Conservation (phyloP, 2,888 invertebrate genomes). For the Lamellibrachia columna region DNA sequence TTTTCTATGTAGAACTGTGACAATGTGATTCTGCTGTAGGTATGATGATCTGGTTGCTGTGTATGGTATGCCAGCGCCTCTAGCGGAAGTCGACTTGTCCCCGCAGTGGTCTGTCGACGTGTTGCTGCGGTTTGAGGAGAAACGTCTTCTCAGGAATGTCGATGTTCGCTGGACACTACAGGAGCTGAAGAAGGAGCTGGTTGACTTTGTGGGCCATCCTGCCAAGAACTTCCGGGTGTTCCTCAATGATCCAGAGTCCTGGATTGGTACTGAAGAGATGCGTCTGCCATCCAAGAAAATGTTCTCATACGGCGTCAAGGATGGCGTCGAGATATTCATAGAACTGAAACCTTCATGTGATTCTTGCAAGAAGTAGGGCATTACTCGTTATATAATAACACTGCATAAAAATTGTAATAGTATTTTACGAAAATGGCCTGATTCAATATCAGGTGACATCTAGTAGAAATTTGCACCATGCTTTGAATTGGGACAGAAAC, state of each 20-base stretch:
- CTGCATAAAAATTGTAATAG: background rate
- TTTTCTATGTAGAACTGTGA: background rate
- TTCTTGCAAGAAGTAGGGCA: background rate
- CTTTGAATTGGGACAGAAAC: background rate
- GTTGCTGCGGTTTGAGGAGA: slow-evolving; percentile 78
- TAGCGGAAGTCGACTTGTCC: slow-evolving; percentile 65
- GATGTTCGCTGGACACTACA: slow-evolving; percentile 80
- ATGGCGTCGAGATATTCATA: slow-evolving; percentile 27
- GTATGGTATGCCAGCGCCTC: slow-evolving; percentile 26
- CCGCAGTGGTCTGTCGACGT: slow-evolving; percentile 66
- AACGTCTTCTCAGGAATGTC: slow-evolving; percentile 65
- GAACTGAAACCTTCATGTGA: slow-evolving; percentile 23
- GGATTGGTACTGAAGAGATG: slow-evolving; percentile 22
- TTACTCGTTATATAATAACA: background rate
- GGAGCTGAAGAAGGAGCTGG: slow-evolving; percentile 69
- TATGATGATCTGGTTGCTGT: slow-evolving; percentile 20
- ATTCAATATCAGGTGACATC: background rate
- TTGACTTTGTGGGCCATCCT: slow-evolving; percentile 74
- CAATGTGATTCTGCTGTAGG: background rate
- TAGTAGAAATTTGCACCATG: background rate
- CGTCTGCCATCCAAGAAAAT: slow-evolving; percentile 18
- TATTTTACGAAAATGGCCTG: background rate
- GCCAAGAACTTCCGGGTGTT: slow-evolving; percentile 87
- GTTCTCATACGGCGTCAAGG: slow-evolving; percentile 20
- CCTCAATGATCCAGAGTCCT: slow-evolving; percentile 77